Evolutionary conservation across 1,140 invertebrate genomes (phyloP), one percentile per base, ranked within the genome.

Genomic region (Formica selysi): DNA sequence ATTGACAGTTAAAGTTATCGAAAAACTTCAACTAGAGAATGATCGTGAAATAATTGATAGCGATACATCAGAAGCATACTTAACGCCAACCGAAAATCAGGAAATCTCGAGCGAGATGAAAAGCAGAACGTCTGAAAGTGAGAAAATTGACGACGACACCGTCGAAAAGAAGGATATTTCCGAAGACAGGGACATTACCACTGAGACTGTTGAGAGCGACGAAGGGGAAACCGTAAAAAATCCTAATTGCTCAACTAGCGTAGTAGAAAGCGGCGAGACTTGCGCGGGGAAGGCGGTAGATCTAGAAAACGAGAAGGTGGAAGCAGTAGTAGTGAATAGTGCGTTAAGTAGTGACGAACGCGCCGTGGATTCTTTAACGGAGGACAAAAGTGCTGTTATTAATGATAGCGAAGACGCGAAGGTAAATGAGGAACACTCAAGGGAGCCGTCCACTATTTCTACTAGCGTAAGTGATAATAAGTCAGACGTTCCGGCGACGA

Each of bases 401-500:
- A 93, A 92, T 91, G 91, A 92, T 93, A 93, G 92, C 89, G 90
- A 90, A 26, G 90, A 91, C 78, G 89, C 85, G 74, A 85, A 90
- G 85, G 81, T 89, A 94, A 93, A 94, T 74, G 91, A 92, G 61
- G 88, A 93, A 95, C 93, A 92, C 92, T 93, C 92, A 90, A 90
- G 95, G 93, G 95, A 96, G 94, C 96, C 96, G 96, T 96, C 96
- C 96, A 96, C 95, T 95, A 95, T 94, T 95, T 94, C 93, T 95
- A 95, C 95, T 96, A 96, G 94, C 94, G 91, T 95, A 95, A 95
- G 94, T 92, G 94, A 95, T 94, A 94, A 93, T 90, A 95, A 94
- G 85, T 89, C 93, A 91, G 94, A 94, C 76, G 92, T 92, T 83
- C 84, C 91, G 73, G 92, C 91, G 86, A 92, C 89, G 89, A 93